These are phyloP conservation scores for Phyllotis vaccarum DNA, from an alignment of 2,797 vertebrate genomes.

Conservation along the genomic window DNA sequence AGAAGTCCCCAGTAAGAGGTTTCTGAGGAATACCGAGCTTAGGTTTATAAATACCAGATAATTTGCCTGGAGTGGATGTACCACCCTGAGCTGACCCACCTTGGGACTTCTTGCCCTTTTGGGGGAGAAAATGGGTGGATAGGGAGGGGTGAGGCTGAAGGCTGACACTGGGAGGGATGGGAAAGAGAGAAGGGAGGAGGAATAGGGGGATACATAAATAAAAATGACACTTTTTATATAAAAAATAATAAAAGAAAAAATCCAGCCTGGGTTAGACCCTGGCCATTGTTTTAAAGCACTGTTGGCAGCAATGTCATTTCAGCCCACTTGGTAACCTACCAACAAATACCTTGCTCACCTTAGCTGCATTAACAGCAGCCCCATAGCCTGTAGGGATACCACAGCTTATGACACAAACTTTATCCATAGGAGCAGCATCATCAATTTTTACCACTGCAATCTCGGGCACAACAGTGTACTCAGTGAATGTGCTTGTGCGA, in stretches of 20 bases:
- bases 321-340: background rate
- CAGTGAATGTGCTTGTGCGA: constrained; percentile 92
- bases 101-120: too few relatives aligned
- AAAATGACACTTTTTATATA: too few relatives aligned
- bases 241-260: too few relatives aligned
- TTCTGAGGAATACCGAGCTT: background rate
- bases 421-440: constrained; percentile 89
- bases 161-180: too few relatives aligned
- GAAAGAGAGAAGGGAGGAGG: too few relatives aligned
- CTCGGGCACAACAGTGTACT: constrained; percentile 92
- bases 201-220: too few relatives aligned
- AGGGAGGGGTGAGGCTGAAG: too few relatives aligned
- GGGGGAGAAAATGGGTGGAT: too few relatives aligned
- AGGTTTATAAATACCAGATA: background rate
- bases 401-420: constrained; percentile 92
- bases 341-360: constrained; percentile 83
- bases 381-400: constrained; percentile 93
- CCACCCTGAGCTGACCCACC: too few relatives aligned
- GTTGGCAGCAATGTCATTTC: background rate
- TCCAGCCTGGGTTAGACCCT: background rate
- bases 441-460: constrained; percentile 92
- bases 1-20: background rate
- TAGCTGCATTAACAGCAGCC: constrained; percentile 91
- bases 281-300: background rate
- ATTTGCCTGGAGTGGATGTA: too few relatives aligned